phyloP scores from a whole-genome alignment of 2,797 vertebrate genomes.

The Sternotherus odoratus region DNA sequence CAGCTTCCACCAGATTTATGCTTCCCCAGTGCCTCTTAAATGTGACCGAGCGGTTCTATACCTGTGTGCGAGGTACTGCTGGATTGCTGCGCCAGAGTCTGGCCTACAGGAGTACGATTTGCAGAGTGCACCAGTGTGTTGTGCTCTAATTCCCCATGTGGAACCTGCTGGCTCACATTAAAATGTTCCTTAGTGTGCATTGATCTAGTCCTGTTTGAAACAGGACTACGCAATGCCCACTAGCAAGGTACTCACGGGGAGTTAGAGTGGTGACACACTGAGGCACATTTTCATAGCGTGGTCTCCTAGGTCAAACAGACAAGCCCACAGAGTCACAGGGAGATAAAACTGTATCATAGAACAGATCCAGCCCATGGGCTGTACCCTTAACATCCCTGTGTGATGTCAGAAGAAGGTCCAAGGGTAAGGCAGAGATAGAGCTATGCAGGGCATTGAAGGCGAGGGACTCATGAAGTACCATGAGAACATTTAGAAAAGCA shows the following conservation, averaged over 20 bases:
- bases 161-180: neutral
- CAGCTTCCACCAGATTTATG: neutral
- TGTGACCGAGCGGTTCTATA: neutral
- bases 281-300: neutral
- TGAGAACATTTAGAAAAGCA: neutral
- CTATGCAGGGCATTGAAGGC: neutral
- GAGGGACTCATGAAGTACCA: fast-evolving
- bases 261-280: neutral
- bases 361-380: too few relatives aligned
- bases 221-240: neutral
- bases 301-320: neutral
- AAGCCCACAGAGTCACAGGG: neutral
- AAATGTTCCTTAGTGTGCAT: neutral
- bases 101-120: neutral
- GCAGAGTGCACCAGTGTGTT: neutral
- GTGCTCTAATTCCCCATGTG: neutral
- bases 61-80: neutral
- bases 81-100: neutral
- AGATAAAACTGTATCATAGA: too few relatives aligned
- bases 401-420: neutral
- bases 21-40: neutral
- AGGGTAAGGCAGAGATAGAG: neutral
- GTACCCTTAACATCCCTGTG: neutral
- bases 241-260: neutral
- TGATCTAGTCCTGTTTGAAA: neutral